Percentiles rank a stretch among this genome's conserved stretches.
phyloP scores from a whole-genome alignment of 2,113 vertebrate species.

The Pholis gunnellus region DNA sequence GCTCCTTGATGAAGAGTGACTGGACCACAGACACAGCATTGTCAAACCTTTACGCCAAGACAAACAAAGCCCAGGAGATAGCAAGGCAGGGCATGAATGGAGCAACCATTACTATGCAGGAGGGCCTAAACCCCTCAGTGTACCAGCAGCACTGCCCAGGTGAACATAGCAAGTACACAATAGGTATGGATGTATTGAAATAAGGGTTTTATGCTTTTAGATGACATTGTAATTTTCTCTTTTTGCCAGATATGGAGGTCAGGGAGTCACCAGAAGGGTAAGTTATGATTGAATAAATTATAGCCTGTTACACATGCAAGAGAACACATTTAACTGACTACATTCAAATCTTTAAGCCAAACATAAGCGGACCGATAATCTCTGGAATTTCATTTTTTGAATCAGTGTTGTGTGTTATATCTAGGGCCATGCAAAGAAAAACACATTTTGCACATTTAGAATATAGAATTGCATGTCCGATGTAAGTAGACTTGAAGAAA shows the following conservation, averaged over 20 bases:
- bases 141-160: slow-evolving; percentile 4
- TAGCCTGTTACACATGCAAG: not conserved
- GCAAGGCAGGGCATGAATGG: not conserved
- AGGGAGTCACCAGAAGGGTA: slow-evolving; percentile 55
- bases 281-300: slow-evolving; percentile 4
- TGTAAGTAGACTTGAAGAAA: not conserved
- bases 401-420: not conserved
- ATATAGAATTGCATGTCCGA: not conserved
- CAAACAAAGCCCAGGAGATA: not conserved
- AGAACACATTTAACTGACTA: not conserved
- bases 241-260: slow-evolving; percentile 29
- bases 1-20: not conserved
- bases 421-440: not conserved
- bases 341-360: not conserved
- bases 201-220: not conserved
- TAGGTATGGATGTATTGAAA: not conserved
- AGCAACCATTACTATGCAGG: not conserved
- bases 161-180: not conserved
- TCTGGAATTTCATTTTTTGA: not conserved
- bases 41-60: not conserved
- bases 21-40: not conserved
- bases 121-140: not conserved
- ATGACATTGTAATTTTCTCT: not conserved
- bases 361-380: not conserved
- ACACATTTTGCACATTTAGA: not conserved